Base-by-base conservation (phyloP, 1,140 invertebrate genomes). In the Zelostemma sp. region DNA sequence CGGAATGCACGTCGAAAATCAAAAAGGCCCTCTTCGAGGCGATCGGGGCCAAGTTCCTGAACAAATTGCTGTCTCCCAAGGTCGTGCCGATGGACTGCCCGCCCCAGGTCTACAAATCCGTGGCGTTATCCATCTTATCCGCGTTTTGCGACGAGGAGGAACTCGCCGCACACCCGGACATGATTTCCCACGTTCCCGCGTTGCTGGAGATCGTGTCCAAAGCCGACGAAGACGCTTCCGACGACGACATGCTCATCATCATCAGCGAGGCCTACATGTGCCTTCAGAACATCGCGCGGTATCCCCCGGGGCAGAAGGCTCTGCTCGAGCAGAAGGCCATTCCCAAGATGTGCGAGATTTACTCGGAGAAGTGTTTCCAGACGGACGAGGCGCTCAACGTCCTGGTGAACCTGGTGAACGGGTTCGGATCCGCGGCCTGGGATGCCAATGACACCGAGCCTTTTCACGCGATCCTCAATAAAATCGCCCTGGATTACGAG, bases 201-300 rank as follows among this genome's bases (percentile, higher is more conserved):
- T 89, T 96, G 65, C 80, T 95, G 28, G 91, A 94, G 60, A 94
- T 95, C 73, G 92, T 95, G 0, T 90, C 92, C 65, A 88, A 91
- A 66, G 91, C 90, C 6, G 93, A 94, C 68, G 92, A 93, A 74
- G 91, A 91, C 72, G 92, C 93, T 63, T 91, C 92, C 68, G 92
- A 94, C 84, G 92, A 94, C 84, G 93, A 95, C 73, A 92, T 92
- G 76, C 86, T 96, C 4, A 94, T 95, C 57, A 90, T 95, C n/a
- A 91, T 96, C 1, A 94, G 92, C 76, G 95, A 96, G 81, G 91
- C 94, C 1, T 96, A 95, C 76, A 90, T 91, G 53, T 96, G 94
- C 72, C 82, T 96, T 6, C 91, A 93, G 77, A 89, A 88, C 64
- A 93, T 95, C 49, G 92, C 93, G 8, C 87, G 88, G 57, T 89